A percentile compares a stretch with the other conserved stretches of the same genome.
These are phyloP conservation scores for Mechanitis mazaeus DNA, from an alignment of 2,888 invertebrate species.

Conservation along the genomic window DNA sequence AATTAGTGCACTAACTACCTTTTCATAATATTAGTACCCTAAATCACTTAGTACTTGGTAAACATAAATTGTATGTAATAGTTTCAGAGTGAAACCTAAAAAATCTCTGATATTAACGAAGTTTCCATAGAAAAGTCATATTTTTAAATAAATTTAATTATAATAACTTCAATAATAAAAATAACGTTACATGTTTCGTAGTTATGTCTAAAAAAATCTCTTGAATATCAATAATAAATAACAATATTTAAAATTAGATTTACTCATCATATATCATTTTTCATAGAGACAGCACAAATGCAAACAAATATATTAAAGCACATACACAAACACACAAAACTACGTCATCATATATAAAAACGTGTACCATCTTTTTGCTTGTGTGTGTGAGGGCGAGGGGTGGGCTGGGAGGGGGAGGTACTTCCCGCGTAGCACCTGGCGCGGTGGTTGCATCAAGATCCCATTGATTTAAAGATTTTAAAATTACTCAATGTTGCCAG, in stretches of 20 bases:
- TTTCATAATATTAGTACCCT: too few relatives aligned
- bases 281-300: slow-evolving; percentile 63
- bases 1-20: too few relatives aligned
- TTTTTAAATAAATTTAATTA: too few relatives aligned
- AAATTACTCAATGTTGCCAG: slow-evolving; percentile 7
- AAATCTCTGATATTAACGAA: too few relatives aligned
- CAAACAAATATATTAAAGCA: slow-evolving; percentile 33
- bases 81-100: too few relatives aligned
- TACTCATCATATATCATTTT: slow-evolving; percentile 64
- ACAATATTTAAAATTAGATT: slow-evolving; percentile 5
- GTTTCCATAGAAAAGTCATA: too few relatives aligned
- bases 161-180: too few relatives aligned
- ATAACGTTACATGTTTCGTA: too few relatives aligned
- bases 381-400: slow-evolving; percentile 41
- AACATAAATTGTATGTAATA: too few relatives aligned
- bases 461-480: slow-evolving; percentile 64
- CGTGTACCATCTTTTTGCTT: slow-evolving; percentile 49
- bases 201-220: too few relatives aligned
- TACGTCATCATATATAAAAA: slow-evolving; percentile 44
- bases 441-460: slow-evolving; percentile 67
- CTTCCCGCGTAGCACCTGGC: slow-evolving; percentile 76
- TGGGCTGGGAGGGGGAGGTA: slow-evolving; percentile 40
- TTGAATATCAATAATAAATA: too few relatives aligned
- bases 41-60: too few relatives aligned
- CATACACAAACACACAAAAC: slow-evolving; percentile 12